These are phyloP conservation scores for Brachionus calyciflorus DNA, from an alignment of 1,140 invertebrate genomes.

Conservation along the genomic window DNA sequence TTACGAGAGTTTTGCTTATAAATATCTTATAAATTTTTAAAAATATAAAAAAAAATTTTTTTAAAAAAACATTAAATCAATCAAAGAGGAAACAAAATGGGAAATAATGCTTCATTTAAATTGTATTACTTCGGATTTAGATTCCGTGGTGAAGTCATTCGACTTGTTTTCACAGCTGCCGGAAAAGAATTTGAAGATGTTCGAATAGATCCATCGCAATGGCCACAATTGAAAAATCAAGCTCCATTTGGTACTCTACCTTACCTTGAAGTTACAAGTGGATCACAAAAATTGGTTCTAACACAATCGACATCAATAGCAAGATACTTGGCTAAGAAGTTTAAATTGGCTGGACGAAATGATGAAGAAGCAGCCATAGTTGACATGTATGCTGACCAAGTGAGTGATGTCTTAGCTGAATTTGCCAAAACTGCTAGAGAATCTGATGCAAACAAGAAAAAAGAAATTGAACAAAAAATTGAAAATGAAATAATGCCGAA, in stretches of 20 bases:
- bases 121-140: slow-evolving; percentile 27
- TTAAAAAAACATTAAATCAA: too few relatives aligned
- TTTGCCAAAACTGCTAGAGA: not conserved
- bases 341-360: slow-evolving; percentile 15
- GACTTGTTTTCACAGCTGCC: slow-evolving; percentile 25
- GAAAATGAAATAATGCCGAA: not conserved
- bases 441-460: slow-evolving; percentile 27
- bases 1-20: too few relatives aligned
- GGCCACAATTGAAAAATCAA: not conserved
- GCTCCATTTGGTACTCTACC: slow-evolving; percentile 48
- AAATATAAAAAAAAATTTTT: too few relatives aligned
- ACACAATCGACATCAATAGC: not conserved
- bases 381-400: slow-evolving; percentile 29
- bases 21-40: too few relatives aligned
- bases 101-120: slow-evolving; percentile 9
- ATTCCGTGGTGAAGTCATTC: slow-evolving; percentile 2
- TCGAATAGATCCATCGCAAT: not conserved
- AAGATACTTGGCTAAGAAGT: not conserved
- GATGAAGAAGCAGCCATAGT: slow-evolving; percentile 14
- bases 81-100: not conserved
- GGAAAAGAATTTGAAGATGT: slow-evolving; percentile 17
- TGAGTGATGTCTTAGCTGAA: not conserved
- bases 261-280: not conserved
- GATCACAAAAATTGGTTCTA: not conserved
- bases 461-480: not conserved